Conservation (phyloP, 2,888 invertebrate species). For the Eugnorisma glareosa region DNA sequence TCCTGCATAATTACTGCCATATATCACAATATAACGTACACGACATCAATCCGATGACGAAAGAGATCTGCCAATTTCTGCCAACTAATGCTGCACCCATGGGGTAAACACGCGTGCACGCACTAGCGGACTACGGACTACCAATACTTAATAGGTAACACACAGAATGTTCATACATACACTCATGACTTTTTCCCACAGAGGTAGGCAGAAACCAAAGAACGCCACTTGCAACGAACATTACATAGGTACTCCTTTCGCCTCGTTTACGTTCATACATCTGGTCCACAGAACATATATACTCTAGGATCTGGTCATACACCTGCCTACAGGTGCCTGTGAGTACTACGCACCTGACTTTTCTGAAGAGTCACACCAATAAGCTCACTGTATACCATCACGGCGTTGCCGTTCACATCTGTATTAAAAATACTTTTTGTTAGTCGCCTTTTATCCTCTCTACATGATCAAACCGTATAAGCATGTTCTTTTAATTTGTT, state of each 20-base stretch:
- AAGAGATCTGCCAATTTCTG: neutral
- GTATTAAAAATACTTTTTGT: too few relatives aligned
- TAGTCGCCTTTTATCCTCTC: too few relatives aligned
- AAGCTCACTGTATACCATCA: too few relatives aligned
- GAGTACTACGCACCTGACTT: neutral
- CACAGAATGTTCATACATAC: neutral
- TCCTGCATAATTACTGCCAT: neutral
- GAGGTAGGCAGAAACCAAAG: neutral
- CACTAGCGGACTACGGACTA: neutral
- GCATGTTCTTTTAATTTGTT: too few relatives aligned
- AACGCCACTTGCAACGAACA: neutral
- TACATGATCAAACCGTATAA: too few relatives aligned
- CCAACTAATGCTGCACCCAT: neutral
- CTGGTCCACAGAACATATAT: too few relatives aligned
- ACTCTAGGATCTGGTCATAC: too few relatives aligned
- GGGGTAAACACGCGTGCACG: neutral
- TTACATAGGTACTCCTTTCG: neutral
- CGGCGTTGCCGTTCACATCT: too few relatives aligned
- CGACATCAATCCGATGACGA: neutral
- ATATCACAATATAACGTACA: neutral
- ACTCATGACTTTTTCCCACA: neutral
- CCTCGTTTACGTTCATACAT: neutral
- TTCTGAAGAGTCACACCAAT: neutral
- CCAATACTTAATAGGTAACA: neutral
- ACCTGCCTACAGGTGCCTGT: neutral